Conservation (phyloP, 2,113 vertebrate genomes). For the Pseudolaguvia tuberculata region DNA sequence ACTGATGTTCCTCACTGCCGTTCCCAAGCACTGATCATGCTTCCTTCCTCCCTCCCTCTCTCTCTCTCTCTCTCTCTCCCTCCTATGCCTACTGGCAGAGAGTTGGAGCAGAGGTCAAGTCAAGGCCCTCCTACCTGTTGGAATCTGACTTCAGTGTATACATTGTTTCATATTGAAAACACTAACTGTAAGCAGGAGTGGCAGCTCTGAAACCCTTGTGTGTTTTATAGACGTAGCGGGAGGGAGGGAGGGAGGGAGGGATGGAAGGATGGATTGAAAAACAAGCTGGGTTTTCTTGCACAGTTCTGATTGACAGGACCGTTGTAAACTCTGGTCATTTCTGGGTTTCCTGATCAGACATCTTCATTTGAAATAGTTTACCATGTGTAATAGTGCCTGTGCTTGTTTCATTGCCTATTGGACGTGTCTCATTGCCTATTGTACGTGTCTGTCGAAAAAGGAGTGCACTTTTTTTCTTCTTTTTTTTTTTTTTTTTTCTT, state of each 20-base stretch:
- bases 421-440: conserved; percentile 23
- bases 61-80: conserved; percentile 42
- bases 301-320: neutral
- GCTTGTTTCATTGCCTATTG: conserved; percentile 25
- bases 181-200: conserved; percentile 51
- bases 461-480: conserved; percentile 27
- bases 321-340: conserved; percentile 4
- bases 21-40: conserved; percentile 55
- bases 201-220: conserved; percentile 38
- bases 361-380: conserved; percentile 38
- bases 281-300: conserved; percentile 25
- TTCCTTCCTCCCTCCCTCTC: conserved; percentile 49
- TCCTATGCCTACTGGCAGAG: conserved; percentile 50
- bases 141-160: conserved; percentile 79
- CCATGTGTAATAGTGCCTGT: conserved; percentile 32
- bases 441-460: conserved; percentile 26
- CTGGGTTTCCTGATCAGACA: conserved; percentile 32
- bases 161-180: conserved; percentile 83
- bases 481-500: conserved; percentile 22
- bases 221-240: conserved; percentile 38
- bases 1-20: conserved; percentile 58
- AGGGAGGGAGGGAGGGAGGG: conserved; percentile 38
- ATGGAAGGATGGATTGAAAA: conserved; percentile 16
- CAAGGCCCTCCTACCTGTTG: conserved; percentile 75
- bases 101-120: conserved; percentile 54